Evolutionary conservation across 2,797 vertebrate species (phyloP).

Genomic region (Borostomias antarcticus): DNA sequence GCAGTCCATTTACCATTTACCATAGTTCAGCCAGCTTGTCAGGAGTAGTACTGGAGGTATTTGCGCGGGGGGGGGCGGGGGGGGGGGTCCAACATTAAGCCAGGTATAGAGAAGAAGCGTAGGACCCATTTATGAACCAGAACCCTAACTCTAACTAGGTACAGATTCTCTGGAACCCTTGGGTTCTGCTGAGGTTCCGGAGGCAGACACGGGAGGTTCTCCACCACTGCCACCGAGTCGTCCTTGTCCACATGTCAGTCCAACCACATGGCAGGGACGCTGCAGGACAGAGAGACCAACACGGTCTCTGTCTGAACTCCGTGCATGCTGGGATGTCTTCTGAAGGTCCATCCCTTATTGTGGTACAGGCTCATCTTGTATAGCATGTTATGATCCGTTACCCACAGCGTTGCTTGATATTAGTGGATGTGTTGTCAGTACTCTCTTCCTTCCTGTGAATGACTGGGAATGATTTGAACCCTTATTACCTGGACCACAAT

Average conservation of each 20-base stretch:
- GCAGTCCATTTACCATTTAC: no score
- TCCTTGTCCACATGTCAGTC: background rate
- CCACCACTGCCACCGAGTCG: background rate
- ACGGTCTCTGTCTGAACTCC: slow-evolving; percentile 7
- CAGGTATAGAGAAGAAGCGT: background rate
- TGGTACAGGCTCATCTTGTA: no score
- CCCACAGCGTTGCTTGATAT: slow-evolving; percentile 33
- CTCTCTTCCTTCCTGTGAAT: slow-evolving; percentile 16
- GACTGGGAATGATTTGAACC: background rate
- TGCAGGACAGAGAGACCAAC: slow-evolving; percentile 2
- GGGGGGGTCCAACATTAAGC: slow-evolving; percentile 2
- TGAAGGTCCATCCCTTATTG: no score
- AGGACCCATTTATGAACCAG: background rate
- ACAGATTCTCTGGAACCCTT: no score
- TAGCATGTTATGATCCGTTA: slow-evolving; percentile 14
- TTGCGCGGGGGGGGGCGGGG: slow-evolving; percentile 14
- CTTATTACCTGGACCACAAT: slow-evolving; percentile 11
- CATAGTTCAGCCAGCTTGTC: slow-evolving; percentile 5
- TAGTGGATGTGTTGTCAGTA: slow-evolving; percentile 22
- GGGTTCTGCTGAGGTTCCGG: no score
- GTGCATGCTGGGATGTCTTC: no score
- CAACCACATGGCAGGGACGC: slow-evolving; percentile 2
- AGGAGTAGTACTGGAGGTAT: slow-evolving; percentile 33
- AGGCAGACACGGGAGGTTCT: slow-evolving; percentile 15
- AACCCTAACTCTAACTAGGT: background rate